A percentile compares a stretch with the other conserved stretches of the same genome.
Conservation (phyloP, 1,140 invertebrate genomes). For the Pinna nobilis region DNA sequence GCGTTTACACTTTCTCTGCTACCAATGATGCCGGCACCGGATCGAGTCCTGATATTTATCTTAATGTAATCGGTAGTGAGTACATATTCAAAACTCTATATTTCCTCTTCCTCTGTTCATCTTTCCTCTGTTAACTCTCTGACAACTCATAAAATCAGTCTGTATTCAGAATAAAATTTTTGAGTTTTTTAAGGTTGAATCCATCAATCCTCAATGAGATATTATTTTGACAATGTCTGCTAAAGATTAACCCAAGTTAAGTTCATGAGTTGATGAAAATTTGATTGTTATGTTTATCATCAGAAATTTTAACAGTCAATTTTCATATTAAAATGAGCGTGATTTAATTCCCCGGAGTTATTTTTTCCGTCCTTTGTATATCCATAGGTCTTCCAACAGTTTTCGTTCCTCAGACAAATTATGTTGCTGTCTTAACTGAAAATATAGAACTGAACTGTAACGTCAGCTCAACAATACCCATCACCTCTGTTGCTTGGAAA, state of each 20-base stretch:
- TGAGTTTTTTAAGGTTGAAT: too few species aligned
- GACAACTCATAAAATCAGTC: too few species aligned
- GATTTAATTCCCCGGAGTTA: not conserved
- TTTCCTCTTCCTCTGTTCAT: too few species aligned
- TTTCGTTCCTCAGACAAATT: not conserved
- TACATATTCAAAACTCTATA: too few species aligned
- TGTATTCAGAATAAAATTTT: too few species aligned
- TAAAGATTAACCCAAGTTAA: too few species aligned
- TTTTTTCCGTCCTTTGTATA: not conserved
- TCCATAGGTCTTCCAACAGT: slow-evolving; percentile 21
- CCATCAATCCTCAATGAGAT: too few species aligned
- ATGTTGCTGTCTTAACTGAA: not conserved
- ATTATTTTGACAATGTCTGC: too few species aligned
- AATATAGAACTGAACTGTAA: not conserved
- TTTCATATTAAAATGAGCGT: not conserved
- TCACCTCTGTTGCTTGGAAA: not conserved
- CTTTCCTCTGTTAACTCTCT: too few species aligned
- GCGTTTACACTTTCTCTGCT: slow-evolving; percentile 25
- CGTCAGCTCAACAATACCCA: not conserved
- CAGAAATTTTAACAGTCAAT: not conserved
- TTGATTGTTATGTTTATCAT: not conserved
- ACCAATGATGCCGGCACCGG: slow-evolving; percentile 24
- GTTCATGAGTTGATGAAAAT: too few species aligned
- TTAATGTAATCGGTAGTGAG: slow-evolving; percentile 31
- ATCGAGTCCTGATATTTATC: slow-evolving; percentile 1